phyloP scores from a whole-genome alignment of 1,140 invertebrate genomes.

The Drosophila fuyamai region DNA sequence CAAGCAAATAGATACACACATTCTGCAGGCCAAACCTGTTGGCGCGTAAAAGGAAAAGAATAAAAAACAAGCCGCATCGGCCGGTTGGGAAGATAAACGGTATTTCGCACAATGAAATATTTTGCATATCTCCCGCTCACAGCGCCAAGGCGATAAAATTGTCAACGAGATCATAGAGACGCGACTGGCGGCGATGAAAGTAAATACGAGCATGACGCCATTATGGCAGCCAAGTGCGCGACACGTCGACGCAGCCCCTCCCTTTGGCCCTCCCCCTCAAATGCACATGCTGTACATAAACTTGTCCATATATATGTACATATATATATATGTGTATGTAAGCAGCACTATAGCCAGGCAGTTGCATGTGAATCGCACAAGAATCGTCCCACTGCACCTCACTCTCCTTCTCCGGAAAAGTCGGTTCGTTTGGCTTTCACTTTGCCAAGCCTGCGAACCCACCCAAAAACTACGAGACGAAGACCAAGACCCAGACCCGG shows the following conservation, averaged over 20 bases:
- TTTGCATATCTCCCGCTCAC: conserved; percentile 78
- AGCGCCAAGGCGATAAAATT: conserved; percentile 76
- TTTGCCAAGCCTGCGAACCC: conserved; percentile 52
- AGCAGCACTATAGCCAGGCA: conserved; percentile 14
- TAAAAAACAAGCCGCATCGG: conserved; percentile 8
- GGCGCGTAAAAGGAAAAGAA: neutral
- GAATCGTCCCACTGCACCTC: conserved; percentile 17
- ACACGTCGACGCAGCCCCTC: conserved; percentile 52
- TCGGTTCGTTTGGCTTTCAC: conserved; percentile 53
- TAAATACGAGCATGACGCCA: conserved; percentile 83
- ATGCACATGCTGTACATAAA: conserved; percentile 32
- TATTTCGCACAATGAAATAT: conserved; percentile 79
- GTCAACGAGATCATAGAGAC: conserved; percentile 83
- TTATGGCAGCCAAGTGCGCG: conserved; percentile 77
- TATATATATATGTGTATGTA: conserved; percentile 9
- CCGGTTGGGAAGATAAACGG: conserved; percentile 60
- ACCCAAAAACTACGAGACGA: conserved; percentile 22
- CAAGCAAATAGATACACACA: conserved; percentile 5
- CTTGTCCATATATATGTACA: conserved; percentile 22
- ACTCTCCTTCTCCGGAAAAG: conserved; percentile 7
- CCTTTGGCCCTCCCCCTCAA: neutral
- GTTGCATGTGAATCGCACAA: conserved; percentile 39
- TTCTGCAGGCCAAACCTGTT: conserved; percentile 35
- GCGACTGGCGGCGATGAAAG: conserved; percentile 77
- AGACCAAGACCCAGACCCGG: conserved; percentile 45